Percentiles rank a stretch among this genome's conserved stretches.
These are phyloP conservation scores for Frankliniella intonsa DNA, from an alignment of 2,888 invertebrate species.

Conservation along the genomic window DNA sequence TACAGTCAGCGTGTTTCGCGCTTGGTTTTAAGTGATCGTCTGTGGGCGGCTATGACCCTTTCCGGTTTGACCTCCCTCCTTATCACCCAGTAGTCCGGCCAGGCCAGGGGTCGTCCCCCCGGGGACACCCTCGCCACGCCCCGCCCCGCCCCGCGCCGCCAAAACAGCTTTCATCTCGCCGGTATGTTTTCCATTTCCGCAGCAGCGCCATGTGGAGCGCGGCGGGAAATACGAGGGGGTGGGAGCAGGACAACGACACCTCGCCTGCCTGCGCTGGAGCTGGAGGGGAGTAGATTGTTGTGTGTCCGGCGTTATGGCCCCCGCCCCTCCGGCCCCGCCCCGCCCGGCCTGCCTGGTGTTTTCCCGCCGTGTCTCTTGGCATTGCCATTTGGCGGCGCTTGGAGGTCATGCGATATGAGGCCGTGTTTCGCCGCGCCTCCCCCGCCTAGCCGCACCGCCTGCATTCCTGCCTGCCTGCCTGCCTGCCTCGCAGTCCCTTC, in stretches of 20 bases:
- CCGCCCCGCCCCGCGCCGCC: neutral
- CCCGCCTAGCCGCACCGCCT: neutral
- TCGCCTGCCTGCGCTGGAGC: too few relatives aligned
- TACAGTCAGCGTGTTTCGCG: too few relatives aligned
- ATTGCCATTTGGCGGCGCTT: neutral
- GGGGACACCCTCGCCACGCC: neutral
- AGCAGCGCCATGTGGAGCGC: neutral
- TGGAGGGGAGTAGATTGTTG: neutral
- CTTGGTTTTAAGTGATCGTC: too few relatives aligned
- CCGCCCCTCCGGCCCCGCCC: neutral
- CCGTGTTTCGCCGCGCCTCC: neutral
- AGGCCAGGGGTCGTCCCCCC: too few relatives aligned
- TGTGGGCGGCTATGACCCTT: too few relatives aligned
- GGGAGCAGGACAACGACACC: neutral
- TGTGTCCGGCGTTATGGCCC: neutral
- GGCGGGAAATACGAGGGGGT: neutral
- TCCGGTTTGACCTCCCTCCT: too few relatives aligned
- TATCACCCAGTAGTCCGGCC: too few relatives aligned
- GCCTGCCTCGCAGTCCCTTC: neutral
- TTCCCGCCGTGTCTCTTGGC: neutral
- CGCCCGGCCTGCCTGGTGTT: neutral
- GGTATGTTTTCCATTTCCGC: slow-evolving; percentile 22
- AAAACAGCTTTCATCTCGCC: neutral
- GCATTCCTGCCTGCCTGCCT: neutral
- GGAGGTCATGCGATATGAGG: neutral